Percentiles rank a stretch among this genome's conserved stretches.
phyloP scores from a whole-genome alignment of 2,113 vertebrate genomes.

The Onychostruthus taczanowskii region DNA sequence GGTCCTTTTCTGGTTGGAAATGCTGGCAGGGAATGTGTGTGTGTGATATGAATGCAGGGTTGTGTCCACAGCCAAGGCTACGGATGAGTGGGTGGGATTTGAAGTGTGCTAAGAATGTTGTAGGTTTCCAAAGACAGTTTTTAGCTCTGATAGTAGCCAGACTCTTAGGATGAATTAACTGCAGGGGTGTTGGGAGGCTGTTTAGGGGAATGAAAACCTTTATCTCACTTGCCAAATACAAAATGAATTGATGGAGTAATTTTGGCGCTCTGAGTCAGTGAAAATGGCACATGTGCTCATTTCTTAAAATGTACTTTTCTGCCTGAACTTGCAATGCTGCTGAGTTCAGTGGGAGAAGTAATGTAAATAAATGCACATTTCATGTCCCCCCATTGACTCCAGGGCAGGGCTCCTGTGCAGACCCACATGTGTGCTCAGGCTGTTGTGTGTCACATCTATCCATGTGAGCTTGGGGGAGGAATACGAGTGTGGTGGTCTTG shows the following conservation, averaged over 20 bases:
- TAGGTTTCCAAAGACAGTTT: background rate
- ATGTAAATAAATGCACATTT: background rate
- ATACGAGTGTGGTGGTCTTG: fast-evolving
- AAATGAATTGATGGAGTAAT: background rate
- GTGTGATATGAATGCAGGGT: background rate
- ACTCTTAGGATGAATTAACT: background rate
- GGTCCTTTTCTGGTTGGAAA: background rate
- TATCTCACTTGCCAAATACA: background rate
- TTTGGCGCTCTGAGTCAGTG: background rate
- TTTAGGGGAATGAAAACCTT: background rate
- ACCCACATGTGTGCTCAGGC: background rate
- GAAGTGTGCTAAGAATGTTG: background rate
- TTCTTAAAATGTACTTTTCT: background rate
- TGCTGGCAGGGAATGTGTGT: background rate
- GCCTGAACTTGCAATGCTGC: background rate
- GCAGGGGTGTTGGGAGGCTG: background rate
- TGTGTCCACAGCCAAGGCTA: background rate
- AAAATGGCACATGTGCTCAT: background rate
- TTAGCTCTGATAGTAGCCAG: background rate
- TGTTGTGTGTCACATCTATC: fast-evolving
- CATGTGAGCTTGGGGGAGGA: background rate
- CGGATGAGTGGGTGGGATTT: background rate
- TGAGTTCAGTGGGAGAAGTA: background rate
- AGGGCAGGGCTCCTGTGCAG: background rate
- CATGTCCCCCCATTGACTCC: background rate